A percentile compares a stretch with the other conserved stretches of the same genome.
phyloP scores from a whole-genome alignment of 2,797 vertebrate species.

The Buphagus erythrorhynchus region DNA sequence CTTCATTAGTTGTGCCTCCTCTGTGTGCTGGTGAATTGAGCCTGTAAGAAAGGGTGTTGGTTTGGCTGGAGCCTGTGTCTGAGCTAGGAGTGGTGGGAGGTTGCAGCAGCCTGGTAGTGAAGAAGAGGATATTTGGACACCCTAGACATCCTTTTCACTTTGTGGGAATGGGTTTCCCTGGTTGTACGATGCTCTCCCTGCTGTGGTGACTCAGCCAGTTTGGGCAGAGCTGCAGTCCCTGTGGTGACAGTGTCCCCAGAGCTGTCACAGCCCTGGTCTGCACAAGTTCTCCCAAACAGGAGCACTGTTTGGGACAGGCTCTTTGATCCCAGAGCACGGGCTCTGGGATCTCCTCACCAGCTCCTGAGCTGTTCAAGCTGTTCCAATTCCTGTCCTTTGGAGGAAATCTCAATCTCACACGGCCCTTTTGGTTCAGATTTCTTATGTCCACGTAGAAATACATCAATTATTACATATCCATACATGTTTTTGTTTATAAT shows the following conservation, averaged over 20 bases:
- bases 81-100: rapidly evolving
- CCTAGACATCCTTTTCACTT: not conserved
- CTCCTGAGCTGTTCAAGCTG: not conserved
- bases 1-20: not conserved
- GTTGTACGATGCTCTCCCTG: not conserved
- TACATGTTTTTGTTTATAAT: rapidly evolving
- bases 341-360: not conserved
- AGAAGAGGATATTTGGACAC: not conserved
- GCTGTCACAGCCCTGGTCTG: not conserved
- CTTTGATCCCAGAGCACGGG: no score
- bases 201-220: not conserved
- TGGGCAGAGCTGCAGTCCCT: not conserved
- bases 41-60: not conserved
- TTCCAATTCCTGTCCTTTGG: not conserved
- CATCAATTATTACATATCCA: not conserved
- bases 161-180: not conserved
- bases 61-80: not conserved
- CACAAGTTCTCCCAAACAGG: not conserved
- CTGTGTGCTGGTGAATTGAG: not conserved
- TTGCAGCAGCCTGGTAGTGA: rapidly evolving
- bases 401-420: not conserved
- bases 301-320: no score
- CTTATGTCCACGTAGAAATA: rapidly evolving
- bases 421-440: not conserved
- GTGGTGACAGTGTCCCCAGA: rapidly evolving